Evolutionary conservation across 1,140 invertebrate species (phyloP), one percentile per base, ranked within the genome.

Genomic region (Venustaconcha ellipsiformis): DNA sequence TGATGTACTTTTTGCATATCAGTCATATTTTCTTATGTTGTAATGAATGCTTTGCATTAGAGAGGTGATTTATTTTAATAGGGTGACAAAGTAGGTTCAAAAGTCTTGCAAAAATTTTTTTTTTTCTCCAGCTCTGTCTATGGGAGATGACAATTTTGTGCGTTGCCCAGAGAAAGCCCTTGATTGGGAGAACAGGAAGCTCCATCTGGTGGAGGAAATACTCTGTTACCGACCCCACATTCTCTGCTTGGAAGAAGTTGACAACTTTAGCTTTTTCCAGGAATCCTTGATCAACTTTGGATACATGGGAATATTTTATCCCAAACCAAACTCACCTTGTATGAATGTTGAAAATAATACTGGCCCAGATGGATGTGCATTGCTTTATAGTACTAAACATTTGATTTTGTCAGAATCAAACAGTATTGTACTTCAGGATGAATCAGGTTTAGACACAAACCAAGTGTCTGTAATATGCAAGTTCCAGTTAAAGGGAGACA

Each of bases 321-420:
- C 94, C 0, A 95, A 95, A 88, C 94, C 94, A 1, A 94, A 95
- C 83, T 95, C 94, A 0, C 94, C 94, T 0, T 95, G 94, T 87
- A 88, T 95, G 20, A 78, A 87, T 68, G 92, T 94, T 60, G 88
- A 92, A 71, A 92, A 92, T 60, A 95, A 95, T 83, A 94, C 93
- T 80, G 94, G 95, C 2, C 94, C 95, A 0, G 95, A 96, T 89
- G 95, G 95, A 8, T 95, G 94, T 87, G 94, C 94, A 3, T 91
- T 95, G 30, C 95, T 96, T 87, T 95, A 92, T 85, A 90, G 92
- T 62, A 91, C 90, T 60, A 89, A 92, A 62, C 93, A 93, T 86
- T 93, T 94, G 72, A 91, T 93, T 74, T 86, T 94, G 37, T 71
- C 94, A 12, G 86, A 91, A 66, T 91, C 90, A 23, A 91, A 94